Conservation (phyloP, 2,797 vertebrate species). For the Sebastes umbrosus region DNA sequence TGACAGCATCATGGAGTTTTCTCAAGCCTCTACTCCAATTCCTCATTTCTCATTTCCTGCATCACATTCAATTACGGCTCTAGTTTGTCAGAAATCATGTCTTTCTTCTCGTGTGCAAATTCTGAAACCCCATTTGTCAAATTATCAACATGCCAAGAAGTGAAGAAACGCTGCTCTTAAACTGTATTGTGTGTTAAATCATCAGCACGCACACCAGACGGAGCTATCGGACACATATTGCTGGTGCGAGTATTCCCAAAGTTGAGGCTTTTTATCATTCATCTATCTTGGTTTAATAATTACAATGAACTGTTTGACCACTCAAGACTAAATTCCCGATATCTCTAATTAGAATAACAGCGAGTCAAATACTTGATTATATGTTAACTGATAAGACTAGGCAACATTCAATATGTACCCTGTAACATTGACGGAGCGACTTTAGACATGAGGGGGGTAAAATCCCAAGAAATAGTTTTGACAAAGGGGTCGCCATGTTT, state of each 20-base stretch:
- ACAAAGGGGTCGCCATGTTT: not conserved
- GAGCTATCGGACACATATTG: not conserved
- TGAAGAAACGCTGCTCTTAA: not conserved
- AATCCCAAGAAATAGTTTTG: not conserved
- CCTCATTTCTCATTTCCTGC: fast-evolving
- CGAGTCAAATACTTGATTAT: not conserved
- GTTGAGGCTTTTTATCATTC: not conserved
- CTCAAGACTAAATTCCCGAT: not conserved
- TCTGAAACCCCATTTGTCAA: not conserved
- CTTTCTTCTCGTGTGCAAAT: not conserved
- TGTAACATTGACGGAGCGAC: not conserved
- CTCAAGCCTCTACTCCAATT: no score
- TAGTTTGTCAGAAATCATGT: not conserved
- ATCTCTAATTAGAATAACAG: not conserved
- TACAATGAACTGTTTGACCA: not conserved
- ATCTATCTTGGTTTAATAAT: not conserved
- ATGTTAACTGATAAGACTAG: not conserved
- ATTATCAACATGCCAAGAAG: not conserved
- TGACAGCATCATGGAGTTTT: not conserved
- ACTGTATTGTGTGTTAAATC: not conserved
- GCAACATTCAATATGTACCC: not conserved
- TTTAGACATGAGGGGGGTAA: not conserved
- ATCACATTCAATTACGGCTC: not conserved
- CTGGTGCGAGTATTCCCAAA: not conserved
- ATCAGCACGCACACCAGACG: no score